Conservation (phyloP, 2,888 invertebrate genomes). For the Scrobipalpa atriplicella region DNA sequence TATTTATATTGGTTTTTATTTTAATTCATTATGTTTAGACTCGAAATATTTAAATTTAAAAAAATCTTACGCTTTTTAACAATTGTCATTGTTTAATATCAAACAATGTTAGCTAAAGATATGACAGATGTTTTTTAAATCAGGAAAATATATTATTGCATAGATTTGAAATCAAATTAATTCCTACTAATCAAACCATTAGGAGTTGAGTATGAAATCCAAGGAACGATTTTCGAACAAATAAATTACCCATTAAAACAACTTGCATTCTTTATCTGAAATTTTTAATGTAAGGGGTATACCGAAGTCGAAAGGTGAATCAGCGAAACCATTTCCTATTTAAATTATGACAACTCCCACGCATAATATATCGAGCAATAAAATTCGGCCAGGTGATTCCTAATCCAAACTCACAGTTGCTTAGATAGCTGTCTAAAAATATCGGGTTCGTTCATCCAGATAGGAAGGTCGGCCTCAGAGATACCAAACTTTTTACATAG, state of each 20-base stretch:
- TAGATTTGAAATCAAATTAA: too few relatives aligned
- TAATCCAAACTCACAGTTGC: conserved; percentile 60
- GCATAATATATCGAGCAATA: not conserved
- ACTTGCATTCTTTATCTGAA: not conserved
- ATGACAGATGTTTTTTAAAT: too few relatives aligned
- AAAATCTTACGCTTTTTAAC: too few relatives aligned
- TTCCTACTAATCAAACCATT: too few relatives aligned
- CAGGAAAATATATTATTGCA: too few relatives aligned
- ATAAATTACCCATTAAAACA: not conserved
- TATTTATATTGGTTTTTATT: too few relatives aligned
- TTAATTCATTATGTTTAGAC: too few relatives aligned
- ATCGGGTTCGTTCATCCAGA: conserved; percentile 71
- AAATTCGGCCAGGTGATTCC: conserved; percentile 30
- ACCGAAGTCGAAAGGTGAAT: not conserved
- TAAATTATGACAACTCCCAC: conserved; percentile 5
- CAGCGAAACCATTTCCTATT: not conserved
- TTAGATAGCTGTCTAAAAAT: conserved; percentile 70
- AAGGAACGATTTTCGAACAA: not conserved
- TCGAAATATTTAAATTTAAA: too few relatives aligned
- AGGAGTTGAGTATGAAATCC: too few relatives aligned
- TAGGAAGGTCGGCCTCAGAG: conserved; percentile 51
- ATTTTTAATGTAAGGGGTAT: not conserved
- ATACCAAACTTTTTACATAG: conserved; percentile 34
- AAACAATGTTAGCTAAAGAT: too few relatives aligned
- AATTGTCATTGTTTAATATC: too few relatives aligned